A percentile compares a stretch with the other conserved stretches of the same genome.
Conservation (phyloP, 2,888 invertebrate species). For the Marasmarcha lunaedactyla region DNA sequence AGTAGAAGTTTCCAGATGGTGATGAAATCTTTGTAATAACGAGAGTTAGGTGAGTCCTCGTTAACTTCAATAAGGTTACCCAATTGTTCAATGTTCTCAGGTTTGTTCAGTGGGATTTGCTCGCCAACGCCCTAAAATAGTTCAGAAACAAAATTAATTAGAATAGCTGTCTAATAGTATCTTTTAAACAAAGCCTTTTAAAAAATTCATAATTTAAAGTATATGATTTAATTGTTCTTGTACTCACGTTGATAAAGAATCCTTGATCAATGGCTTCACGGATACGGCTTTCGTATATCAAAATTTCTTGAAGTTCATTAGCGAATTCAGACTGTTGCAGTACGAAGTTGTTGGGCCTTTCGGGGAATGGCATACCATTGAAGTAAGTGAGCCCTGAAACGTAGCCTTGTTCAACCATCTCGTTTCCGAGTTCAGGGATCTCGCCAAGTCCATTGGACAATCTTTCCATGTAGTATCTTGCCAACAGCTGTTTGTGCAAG, state of each 20-base stretch:
- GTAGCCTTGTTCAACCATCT: constrained; percentile 71
- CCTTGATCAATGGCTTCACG: constrained; percentile 72
- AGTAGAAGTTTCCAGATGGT: constrained; percentile 69
- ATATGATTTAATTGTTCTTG: no score
- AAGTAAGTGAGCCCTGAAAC: constrained; percentile 72
- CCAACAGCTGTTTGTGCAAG: constrained; percentile 75
- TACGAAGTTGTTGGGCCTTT: constrained; percentile 69
- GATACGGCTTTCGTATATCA: constrained; percentile 67
- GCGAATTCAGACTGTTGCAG: constrained; percentile 53
- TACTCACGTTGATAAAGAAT: constrained; percentile 49
- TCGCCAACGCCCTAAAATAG: constrained; percentile 51
- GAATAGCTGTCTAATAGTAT: not conserved
- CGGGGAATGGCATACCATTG: constrained; percentile 76
- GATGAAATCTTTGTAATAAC: constrained; percentile 71
- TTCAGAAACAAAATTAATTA: not conserved
- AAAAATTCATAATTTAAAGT: no score
- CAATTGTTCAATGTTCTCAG: constrained; percentile 73
- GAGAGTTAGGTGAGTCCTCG: constrained; percentile 69
- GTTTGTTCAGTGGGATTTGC: constrained; percentile 67
- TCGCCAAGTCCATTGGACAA: constrained; percentile 77
- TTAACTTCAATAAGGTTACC: constrained; percentile 76
- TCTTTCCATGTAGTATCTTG: constrained; percentile 82
- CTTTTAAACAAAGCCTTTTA: no score
- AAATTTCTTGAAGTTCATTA: constrained; percentile 47
- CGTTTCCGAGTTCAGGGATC: constrained; percentile 69